Conservation (phyloP, 2,888 invertebrate genomes). For the Entomobrya multifasciata region DNA sequence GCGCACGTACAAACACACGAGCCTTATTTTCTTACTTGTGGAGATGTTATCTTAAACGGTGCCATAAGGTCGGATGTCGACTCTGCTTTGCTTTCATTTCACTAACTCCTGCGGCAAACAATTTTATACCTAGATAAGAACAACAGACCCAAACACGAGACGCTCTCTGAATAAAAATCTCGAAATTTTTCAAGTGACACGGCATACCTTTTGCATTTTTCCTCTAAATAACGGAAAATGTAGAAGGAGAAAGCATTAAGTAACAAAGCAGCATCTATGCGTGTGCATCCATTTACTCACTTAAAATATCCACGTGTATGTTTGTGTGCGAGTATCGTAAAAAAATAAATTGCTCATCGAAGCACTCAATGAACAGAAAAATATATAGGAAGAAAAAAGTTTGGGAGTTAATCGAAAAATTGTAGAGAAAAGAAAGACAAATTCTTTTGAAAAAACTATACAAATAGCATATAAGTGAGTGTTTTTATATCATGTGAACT, state of each 20-base stretch:
- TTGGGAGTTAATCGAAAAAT: slow-evolving; percentile 41
- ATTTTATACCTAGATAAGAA: slow-evolving; percentile 18
- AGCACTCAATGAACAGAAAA: slow-evolving; percentile 26
- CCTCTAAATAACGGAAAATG: neutral
- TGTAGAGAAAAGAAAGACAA: slow-evolving; percentile 28
- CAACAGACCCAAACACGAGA: neutral
- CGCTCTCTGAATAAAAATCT: slow-evolving; percentile 10
- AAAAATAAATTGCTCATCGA: slow-evolving; percentile 44
- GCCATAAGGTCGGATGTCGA: neutral
- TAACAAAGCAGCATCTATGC: slow-evolving; percentile 30
- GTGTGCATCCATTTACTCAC: neutral
- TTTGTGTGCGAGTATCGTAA: neutral
- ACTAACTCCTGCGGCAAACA: neutral
- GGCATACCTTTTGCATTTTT: slow-evolving; percentile 46
- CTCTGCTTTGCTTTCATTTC: slow-evolving; percentile 2
- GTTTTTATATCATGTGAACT: neutral
- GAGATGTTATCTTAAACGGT: neutral
- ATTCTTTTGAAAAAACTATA: slow-evolving; percentile 28
- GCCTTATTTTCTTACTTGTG: neutral
- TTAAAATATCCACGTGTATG: too few relatives aligned
- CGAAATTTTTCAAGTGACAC: slow-evolving; percentile 17
- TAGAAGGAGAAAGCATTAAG: slow-evolving; percentile 30
- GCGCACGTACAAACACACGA: neutral
- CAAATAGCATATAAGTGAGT: slow-evolving; percentile 11
- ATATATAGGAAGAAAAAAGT: neutral